phyloP scores from a whole-genome alignment of 2,113 vertebrate genomes.

The Nycticryphes semicollaris region DNA sequence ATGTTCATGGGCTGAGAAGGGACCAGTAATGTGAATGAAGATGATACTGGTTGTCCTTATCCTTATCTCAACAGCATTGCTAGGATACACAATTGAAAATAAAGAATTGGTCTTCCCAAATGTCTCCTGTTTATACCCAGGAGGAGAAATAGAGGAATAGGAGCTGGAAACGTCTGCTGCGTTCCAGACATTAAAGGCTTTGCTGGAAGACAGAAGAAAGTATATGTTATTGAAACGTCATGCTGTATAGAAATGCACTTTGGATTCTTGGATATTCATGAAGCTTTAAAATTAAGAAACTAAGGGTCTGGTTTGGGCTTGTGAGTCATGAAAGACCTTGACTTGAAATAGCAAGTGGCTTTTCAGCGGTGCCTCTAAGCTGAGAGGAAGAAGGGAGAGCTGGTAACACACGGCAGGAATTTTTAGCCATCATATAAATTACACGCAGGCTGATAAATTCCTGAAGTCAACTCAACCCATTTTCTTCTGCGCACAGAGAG shows the following conservation, averaged over 20 bases:
- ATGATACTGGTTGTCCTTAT: neutral
- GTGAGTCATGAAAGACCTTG: neutral
- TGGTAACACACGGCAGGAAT: neutral
- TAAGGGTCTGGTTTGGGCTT: neutral
- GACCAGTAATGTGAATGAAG: neutral
- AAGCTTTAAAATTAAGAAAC: neutral
- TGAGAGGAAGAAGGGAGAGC: neutral
- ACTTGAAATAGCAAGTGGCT: neutral
- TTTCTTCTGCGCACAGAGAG: neutral
- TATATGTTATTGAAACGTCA: neutral
- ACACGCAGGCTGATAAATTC: neutral
- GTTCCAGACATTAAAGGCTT: neutral
- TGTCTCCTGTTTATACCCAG: neutral
- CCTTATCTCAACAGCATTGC: neutral
- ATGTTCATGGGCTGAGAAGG: accelerated
- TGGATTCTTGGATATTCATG: neutral
- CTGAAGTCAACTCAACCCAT: neutral
- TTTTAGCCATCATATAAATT: neutral
- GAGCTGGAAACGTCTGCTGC: neutral
- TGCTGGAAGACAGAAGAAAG: neutral
- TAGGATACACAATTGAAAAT: neutral
- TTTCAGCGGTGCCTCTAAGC: neutral
- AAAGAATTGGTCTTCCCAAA: neutral
- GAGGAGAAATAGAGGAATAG: neutral
- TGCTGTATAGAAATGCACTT: neutral